Conservation (phyloP, 2,113 vertebrate genomes). For the Chloebia gouldiae region DNA sequence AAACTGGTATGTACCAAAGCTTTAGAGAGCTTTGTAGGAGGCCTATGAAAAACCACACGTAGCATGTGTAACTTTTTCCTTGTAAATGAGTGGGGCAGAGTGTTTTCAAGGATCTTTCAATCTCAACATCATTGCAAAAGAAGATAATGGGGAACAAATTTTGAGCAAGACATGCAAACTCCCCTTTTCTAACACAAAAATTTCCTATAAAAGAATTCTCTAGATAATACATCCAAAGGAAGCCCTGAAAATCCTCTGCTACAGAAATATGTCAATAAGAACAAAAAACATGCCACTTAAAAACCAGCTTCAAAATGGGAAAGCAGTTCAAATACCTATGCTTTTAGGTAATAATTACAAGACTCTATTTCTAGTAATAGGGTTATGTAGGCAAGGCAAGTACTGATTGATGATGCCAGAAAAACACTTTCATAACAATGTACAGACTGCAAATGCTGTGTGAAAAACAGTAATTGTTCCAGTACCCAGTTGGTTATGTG, state of each 20-base stretch:
- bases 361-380: neutral
- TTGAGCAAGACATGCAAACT: neutral
- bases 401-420: neutral
- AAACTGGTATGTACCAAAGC: neutral
- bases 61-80: neutral
- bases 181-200: neutral
- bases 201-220: neutral
- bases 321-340: neutral
- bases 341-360: slow-evolving; percentile 10
- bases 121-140: neutral
- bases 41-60: neutral
- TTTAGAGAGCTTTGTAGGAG: neutral
- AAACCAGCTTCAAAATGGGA: neutral
- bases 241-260: neutral
- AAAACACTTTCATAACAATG: slow-evolving; percentile 8
- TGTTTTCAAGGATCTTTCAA: neutral
- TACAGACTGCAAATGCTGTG: slow-evolving; percentile 1
- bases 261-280: neutral
- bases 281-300: neutral
- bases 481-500: neutral
- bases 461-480: slow-evolving; percentile 31
- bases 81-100: neutral
- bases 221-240: neutral
- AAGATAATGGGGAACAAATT: neutral
- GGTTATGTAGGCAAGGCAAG: neutral